Base-by-base conservation (phyloP, 2,113 vertebrate genomes). In the Mormyrus lacerda region DNA sequence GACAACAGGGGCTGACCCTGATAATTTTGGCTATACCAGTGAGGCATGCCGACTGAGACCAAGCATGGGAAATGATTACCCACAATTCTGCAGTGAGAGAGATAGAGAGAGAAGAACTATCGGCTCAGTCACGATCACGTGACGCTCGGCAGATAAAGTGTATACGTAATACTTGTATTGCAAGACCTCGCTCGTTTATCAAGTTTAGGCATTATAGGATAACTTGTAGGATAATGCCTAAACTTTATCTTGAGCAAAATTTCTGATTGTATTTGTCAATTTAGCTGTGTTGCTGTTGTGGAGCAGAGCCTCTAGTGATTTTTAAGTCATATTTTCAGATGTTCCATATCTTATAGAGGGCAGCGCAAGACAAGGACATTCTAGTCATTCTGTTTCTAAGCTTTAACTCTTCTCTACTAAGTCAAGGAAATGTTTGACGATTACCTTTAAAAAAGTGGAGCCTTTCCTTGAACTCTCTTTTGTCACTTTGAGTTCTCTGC, bases 171-270 rank as follows among this genome's bases (percentile, higher is more conserved):
- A n/a, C n/a, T n/a, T n/a, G n/a, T n/a, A n/a, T n/a, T n/a, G n/a
- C n/a, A n/a, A n/a, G n/a, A n/a, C n/a, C n/a, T n/a, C n/a, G n/a
- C n/a, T n/a, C n/a, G n/a, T n/a, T n/a, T n/a, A n/a, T n/a, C n/a
- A n/a, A n/a, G n/a, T n/a, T n/a, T n/a, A n/a, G n/a, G n/a, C n/a
- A n/a, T n/a, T n/a, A n/a, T n/a, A n/a, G n/a, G n/a, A n/a, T n/a
- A n/a, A n/a, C n/a, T 93, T 91, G 91, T 90, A 91, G 91, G 92
- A 89, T 91, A 91, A 92, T 92, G 91, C 89, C 92, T 93, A 91
- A 90, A 92, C 90, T 91, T 94, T 91, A 92, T 90, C 90, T 91
- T 39, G 89, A 93, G 92, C 91, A 91, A 91, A 87, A 88, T 87
- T 85, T 90, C 91, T 90, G 89, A 55, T 90, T 90, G 88, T 51